Base-by-base conservation (phyloP, 2,888 invertebrate genomes). In the Machimus atricapillus region DNA sequence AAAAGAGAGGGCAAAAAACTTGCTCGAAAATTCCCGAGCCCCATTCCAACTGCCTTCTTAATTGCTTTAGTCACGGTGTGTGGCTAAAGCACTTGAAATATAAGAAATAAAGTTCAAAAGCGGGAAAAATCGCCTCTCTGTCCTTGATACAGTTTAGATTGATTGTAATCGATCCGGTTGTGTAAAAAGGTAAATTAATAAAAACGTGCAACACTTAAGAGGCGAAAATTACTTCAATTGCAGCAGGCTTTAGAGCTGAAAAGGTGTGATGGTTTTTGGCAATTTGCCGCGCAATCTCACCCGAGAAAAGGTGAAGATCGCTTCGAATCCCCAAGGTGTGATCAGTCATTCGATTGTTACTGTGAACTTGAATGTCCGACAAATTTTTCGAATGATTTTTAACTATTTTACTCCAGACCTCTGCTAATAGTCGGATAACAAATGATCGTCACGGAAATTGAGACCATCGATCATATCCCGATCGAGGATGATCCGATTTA, bases 131-230 rank as follows among this genome's bases (percentile, higher is more conserved):
- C 83, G 27, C 19, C 40, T 78, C 40, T 31, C 19, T 86, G 77
- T 77, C 87, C 88, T 87, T 87, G 88, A 87, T 87, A 87, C 87
- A 88, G 73, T 87, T 88, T 88, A 87, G 87, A 88, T 85, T 83
- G 87, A 82, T 86, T 56, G 86, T 87, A 88, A 87, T 87, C 82
- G 82, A 77, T 66, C 66, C 12, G 12, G 66, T 88, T 86, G 74
- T 86, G 87, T 86, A 87, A 87, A 77, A 87, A 87, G 19, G 31
- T 14, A 81, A 58, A 66, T 66, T 66, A 23, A 66, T 66, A 66
- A 66, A 52, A 66, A 66, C 23, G 66, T 12, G 27, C 12, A 66
- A 66, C 23, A 66, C 14, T 23, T 56, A 66, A 66, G 1, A 66
- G 66, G 66, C 27, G 66, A 19, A 23, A 23, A 66, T 23, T 66